Conservation (phyloP, 1,140 invertebrate species). For the Dendrolimus kikuchii region DNA sequence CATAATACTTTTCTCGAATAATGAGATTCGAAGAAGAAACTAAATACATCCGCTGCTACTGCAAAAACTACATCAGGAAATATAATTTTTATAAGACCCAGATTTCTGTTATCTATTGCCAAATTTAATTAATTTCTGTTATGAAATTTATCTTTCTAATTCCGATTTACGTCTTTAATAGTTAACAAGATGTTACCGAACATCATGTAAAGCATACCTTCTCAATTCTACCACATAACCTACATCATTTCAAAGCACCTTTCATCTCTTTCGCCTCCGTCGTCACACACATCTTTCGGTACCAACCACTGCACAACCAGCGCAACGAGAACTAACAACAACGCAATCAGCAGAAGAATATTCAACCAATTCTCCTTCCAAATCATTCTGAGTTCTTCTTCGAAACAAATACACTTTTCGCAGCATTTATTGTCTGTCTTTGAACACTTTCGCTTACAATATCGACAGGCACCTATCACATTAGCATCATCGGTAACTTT, state of each 20-base stretch:
- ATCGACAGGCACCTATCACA: slow-evolving; percentile 42
- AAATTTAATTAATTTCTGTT: no score
- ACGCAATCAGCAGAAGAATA: slow-evolving; percentile 41
- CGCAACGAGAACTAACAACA: slow-evolving; percentile 45
- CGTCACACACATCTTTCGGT: slow-evolving; percentile 15
- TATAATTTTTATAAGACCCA: no score
- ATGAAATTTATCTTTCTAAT: no score
- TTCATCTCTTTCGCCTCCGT: slow-evolving; percentile 10
- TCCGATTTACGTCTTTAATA: no score
- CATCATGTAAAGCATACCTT: no score
- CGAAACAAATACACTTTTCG: slow-evolving; percentile 43
- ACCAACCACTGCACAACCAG: slow-evolving; percentile 45
- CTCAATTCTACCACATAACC: background rate
- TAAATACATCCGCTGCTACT: no score
- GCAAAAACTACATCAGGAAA: no score
- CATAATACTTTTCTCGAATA: no score
- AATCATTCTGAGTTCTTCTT: slow-evolving; percentile 37
- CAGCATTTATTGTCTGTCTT: slow-evolving; percentile 48
- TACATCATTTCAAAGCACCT: slow-evolving; percentile 44
- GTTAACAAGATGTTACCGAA: no score
- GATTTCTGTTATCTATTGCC: no score
- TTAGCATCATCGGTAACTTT: slow-evolving; percentile 22
- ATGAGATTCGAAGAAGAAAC: no score
- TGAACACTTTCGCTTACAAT: slow-evolving; percentile 41
- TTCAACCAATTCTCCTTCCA: slow-evolving; percentile 63